Base-by-base conservation (phyloP, 2,888 invertebrate species). In the Dicroscelio sp. region DNA sequence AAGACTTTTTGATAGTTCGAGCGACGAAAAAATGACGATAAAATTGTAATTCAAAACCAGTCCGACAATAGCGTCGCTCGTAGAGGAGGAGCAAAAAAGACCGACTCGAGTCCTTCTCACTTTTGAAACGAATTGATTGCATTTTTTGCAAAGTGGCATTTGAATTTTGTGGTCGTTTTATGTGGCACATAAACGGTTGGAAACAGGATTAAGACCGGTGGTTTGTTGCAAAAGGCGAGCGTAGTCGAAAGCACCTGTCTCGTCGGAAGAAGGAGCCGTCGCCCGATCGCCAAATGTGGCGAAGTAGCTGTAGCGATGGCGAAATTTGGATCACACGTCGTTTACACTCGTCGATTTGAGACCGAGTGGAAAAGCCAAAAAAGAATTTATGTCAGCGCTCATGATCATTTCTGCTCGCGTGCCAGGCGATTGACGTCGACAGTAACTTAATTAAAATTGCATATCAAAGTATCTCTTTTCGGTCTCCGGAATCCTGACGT, bases 371-470 rank as follows among this genome's bases (percentile, higher is more conserved):
- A 90, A 90, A 88, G 69, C 80, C 78, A 65, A 84, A 90, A 83
- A 88, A 80, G 90, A 88, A 71, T 88, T 80, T 30, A 67, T 76
- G 82, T 80, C 85, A 71, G 33, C 31, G 69, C 88, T 91, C 91
- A 91, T 89, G 82, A 89, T 71, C 78, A 75, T 90, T 92, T 88
- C 85, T 80, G 75, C 69, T 90, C 90, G 92, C 92, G 92, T 90
- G 90, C 92, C 88, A 55, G n/a, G 12, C 76, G 80, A 87, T 82
- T 90, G 85, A 90, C 90, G 86, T 83, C 86, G 92, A 90, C 90
- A 88, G 90, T 92, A 88, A 92, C 90, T 90, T 92, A 86, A 90
- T 92, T 88, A 90, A 92, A 88, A 87, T 79, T 88, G 90, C 78
- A 87, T 73, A 85, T 88, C 75, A 75, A 71, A 65, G 87, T 58